Evolutionary conservation across 2,888 invertebrate genomes (phyloP).

Genomic region (Synergus japonicus): DNA sequence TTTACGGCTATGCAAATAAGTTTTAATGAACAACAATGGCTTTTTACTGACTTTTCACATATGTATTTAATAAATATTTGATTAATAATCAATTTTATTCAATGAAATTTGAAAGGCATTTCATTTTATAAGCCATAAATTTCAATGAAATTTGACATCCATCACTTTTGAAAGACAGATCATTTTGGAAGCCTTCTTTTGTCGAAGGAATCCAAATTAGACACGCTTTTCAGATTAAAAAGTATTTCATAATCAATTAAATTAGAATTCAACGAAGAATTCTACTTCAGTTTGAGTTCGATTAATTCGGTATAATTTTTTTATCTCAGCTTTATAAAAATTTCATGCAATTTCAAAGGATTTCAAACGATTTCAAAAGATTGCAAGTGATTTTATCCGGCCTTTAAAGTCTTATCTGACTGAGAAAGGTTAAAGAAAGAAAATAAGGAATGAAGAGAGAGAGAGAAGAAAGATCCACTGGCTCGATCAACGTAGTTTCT

Average conservation of each 20-base stretch:
- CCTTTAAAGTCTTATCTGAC: not conserved
- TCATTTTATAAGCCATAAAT: not conserved
- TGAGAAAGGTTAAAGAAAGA: not conserved
- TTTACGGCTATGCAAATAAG: not conserved
- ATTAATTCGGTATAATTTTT: too few relatives aligned
- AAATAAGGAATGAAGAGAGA: not conserved
- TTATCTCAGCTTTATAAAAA: too few relatives aligned
- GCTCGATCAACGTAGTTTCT: constrained; percentile 49
- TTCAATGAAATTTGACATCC: not conserved
- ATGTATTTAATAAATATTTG: not conserved
- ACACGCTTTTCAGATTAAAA: not conserved
- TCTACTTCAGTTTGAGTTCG: too few relatives aligned
- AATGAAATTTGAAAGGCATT: not conserved
- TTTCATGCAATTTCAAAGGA: too few relatives aligned
- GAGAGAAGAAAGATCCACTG: constrained; percentile 9
- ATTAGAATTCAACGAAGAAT: not conserved
- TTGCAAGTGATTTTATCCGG: not conserved
- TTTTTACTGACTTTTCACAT: not conserved
- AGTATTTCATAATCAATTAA: not conserved
- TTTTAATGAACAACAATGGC: not conserved
- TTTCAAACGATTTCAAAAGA: too few relatives aligned
- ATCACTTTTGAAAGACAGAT: too few relatives aligned
- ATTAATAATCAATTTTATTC: not conserved
- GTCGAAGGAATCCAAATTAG: too few relatives aligned
- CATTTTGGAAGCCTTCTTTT: too few relatives aligned